Evolutionary conservation across 2,113 vertebrate genomes (phyloP).

Genomic region (Shinisaurus crocodilurus): DNA sequence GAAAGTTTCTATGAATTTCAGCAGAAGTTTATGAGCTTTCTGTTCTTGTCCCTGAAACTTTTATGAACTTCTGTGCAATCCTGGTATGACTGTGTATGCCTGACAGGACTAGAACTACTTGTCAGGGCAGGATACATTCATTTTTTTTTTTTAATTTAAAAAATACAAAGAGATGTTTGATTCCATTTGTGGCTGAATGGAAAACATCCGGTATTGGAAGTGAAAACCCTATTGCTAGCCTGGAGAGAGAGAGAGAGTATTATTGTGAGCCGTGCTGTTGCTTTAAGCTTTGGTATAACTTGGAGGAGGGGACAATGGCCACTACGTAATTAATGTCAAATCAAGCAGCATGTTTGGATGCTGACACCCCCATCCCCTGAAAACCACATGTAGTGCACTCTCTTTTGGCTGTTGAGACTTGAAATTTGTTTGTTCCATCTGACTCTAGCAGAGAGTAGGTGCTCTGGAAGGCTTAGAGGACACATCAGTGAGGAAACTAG

Average conservation of each 20-base stretch:
- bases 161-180: background rate
- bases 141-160: background rate
- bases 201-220: background rate
- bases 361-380: too few species aligned
- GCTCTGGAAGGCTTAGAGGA: background rate
- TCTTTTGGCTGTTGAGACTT: background rate
- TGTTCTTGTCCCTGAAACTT: slow-evolving; percentile 69
- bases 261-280: background rate
- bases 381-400: too few species aligned
- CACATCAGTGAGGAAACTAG: background rate
- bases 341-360: background rate
- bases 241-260: background rate
- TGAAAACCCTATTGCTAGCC: background rate
- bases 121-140: background rate
- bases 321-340: background rate
- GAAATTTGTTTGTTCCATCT: background rate
- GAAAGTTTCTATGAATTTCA: slow-evolving; percentile 77
- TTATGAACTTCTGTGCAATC: slow-evolving; percentile 67
- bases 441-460: background rate
- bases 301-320: background rate
- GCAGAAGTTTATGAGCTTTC: slow-evolving; percentile 73
- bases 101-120: slow-evolving; percentile 57
- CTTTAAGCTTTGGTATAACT: background rate
- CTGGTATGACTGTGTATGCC: slow-evolving; percentile 54
- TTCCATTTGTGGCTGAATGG: background rate